phyloP scores from a whole-genome alignment of 2,113 vertebrate genomes.

The Cettia cetti region DNA sequence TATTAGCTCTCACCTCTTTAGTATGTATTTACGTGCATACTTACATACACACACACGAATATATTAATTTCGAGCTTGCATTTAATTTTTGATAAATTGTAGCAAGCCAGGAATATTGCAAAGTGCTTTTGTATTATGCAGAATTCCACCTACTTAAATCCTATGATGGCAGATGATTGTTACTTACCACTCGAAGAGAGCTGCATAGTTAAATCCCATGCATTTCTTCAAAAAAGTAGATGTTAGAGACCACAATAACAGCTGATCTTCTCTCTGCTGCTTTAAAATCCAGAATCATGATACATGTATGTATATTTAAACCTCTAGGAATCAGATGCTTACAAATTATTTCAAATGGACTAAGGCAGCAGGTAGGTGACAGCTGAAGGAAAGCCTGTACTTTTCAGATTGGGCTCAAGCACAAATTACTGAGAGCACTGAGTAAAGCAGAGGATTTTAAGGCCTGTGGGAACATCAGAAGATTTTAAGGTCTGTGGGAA shows the following conservation, averaged over 20 bases:
- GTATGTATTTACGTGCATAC: background rate
- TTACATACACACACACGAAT: background rate
- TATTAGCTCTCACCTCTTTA: background rate
- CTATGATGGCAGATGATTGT: background rate
- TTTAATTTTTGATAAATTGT: background rate
- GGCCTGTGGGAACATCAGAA: background rate
- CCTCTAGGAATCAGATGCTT: constrained; percentile 8
- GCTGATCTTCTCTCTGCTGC: constrained; percentile 15
- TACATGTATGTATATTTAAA: constrained; percentile 1
- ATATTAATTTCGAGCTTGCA: background rate
- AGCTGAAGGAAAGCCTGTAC: background rate
- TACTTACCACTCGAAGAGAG: background rate
- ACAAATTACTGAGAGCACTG: background rate
- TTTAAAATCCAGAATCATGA: constrained; percentile 3
- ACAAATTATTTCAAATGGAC: constrained; percentile 3
- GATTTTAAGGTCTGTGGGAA: background rate
- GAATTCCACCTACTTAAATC: background rate
- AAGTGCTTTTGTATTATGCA: background rate
- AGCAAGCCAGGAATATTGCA: background rate
- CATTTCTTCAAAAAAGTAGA: background rate
- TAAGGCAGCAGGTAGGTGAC: background rate
- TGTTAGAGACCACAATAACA: constrained; percentile 16
- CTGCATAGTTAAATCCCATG: background rate
- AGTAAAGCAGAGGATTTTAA: background rate
- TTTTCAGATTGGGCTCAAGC: background rate